Conservation (phyloP, 2,888 invertebrate species). For the Himalopsyche kuldschensis region DNA sequence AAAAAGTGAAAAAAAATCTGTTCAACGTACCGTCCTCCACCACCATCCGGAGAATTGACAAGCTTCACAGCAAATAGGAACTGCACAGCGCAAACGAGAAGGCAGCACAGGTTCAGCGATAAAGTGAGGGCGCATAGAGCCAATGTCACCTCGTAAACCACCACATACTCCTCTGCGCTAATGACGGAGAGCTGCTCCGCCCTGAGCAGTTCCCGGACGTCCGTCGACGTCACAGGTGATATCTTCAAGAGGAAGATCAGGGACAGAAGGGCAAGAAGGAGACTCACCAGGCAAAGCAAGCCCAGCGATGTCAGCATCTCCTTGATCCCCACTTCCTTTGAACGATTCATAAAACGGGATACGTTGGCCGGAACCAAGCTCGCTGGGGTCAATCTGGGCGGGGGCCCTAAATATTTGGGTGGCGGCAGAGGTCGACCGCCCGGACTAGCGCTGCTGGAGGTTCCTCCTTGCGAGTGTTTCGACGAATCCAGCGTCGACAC, state of each 20-base stretch:
- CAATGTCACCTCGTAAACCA: slow-evolving; percentile 89
- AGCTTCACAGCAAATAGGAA: slow-evolving; percentile 92
- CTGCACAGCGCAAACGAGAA: slow-evolving; percentile 91
- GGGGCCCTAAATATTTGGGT: slow-evolving; percentile 49
- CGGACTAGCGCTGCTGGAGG: slow-evolving; percentile 62
- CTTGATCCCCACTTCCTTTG: slow-evolving; percentile 46
- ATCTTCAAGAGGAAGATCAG: slow-evolving; percentile 84
- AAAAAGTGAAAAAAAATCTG: no score
- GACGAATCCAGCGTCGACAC: slow-evolving; percentile 69
- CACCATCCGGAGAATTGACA: slow-evolving; percentile 81
- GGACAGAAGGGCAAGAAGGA: slow-evolving; percentile 80
- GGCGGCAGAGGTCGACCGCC: slow-evolving; percentile 56
- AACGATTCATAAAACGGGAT: slow-evolving; percentile 42
- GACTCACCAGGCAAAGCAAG: slow-evolving; percentile 80
- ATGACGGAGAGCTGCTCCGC: slow-evolving; percentile 49
- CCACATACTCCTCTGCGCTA: slow-evolving; percentile 78
- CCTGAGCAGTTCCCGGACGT: slow-evolving; percentile 59
- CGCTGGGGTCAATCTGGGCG: slow-evolving; percentile 44
- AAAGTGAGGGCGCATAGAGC: slow-evolving; percentile 87
- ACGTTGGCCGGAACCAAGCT: slow-evolving; percentile 43
- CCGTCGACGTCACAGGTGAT: slow-evolving; percentile 67
- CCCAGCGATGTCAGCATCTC: slow-evolving; percentile 86
- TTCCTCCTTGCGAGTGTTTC: slow-evolving; percentile 65
- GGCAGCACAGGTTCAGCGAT: slow-evolving; percentile 85
- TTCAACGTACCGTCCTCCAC: slow-evolving; percentile 65